Conservation (phyloP, 2,113 vertebrate genomes). For the Murina feae region DNA sequence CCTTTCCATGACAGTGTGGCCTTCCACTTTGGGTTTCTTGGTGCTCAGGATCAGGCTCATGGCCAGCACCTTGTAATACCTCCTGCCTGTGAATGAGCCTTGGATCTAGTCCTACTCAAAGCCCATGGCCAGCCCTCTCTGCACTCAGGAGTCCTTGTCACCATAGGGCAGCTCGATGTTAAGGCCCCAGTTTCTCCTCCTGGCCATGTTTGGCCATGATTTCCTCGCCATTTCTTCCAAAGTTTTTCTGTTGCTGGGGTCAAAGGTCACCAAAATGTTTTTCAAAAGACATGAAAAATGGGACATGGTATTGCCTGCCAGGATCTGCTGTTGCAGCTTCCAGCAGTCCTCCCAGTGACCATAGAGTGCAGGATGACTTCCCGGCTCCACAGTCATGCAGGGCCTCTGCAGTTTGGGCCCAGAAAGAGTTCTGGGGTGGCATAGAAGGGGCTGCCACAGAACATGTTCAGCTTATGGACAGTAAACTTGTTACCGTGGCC, state of each 20-base stretch:
- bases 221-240: constrained; percentile 89
- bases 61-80: constrained; percentile 88
- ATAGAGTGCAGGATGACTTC: constrained; percentile 88
- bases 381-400: constrained; percentile 85
- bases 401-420: constrained; percentile 87
- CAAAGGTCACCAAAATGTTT: constrained; percentile 86
- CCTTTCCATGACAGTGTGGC: constrained; percentile 82
- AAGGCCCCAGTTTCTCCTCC: constrained; percentile 88
- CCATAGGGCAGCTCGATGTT: constrained; percentile 84
- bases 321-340: constrained; percentile 84
- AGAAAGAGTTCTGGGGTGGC: constrained; percentile 87
- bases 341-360: constrained; percentile 87
- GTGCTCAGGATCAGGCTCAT: background rate
- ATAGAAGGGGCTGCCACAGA: constrained; percentile 86
- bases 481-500: constrained; percentile 90
- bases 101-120: constrained; percentile 85
- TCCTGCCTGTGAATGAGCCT: constrained; percentile 86
- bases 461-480: constrained; percentile 87
- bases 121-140: constrained; percentile 87
- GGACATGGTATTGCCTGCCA: constrained; percentile 84
- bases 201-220: constrained; percentile 88
- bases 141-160: constrained; percentile 85
- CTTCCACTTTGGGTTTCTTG: constrained; percentile 22
- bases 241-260: constrained; percentile 85
- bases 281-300: constrained; percentile 85